Evolutionary conservation across 2,888 invertebrate genomes (phyloP), one percentile per base, ranked within the genome.

Genomic region (Morpho deidamia): DNA sequence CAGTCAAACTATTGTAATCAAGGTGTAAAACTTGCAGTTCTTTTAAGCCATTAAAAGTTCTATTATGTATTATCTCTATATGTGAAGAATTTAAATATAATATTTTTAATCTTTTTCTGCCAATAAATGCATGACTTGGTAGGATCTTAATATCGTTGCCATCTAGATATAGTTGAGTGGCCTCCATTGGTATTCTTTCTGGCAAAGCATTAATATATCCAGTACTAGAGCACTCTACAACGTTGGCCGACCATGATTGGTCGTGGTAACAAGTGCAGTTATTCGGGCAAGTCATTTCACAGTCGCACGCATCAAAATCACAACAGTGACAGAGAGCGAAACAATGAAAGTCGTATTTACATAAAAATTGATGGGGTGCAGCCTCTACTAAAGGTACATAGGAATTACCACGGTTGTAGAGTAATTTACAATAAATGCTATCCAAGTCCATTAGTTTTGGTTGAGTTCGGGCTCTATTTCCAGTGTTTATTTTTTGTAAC

Each of bases 211-310:
- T 92, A 47, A 91, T 84, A 78, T 95, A 94, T 47, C 93, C 94
- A 61, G 93, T 92, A 57, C 89, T 91, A 45, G 94, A 94, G 74
- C 96, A 96, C 78, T 96, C 95, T 48, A 96, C 95, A 45, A 96
- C 94, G 83, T 96, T 96, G 12, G 95, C 95, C 43, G 94, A 92
- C 95, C 96, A 96, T 23, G 94, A 94, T 74, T 95, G 94, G 80
- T 97, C 96, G 74, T 96, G 95, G 84, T 95, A 97, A 81, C 97
- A 97, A 52, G 95, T 94, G 83, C 97, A 97, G 74, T 95, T 95
- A 53, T 91, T 91, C 23, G 97, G 97, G 72, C 97, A 97, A 48
- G 95, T 95, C 94, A 96, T 96, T 90, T 97, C 95, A 86, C 97
- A 97, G 82, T 97, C 97, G 78, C 97, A 97, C 37, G 95, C 95